Evolutionary conservation across 2,113 vertebrate species (phyloP), one percentile per base, ranked within the genome.

Genomic region (Notothenia coriiceps): DNA sequence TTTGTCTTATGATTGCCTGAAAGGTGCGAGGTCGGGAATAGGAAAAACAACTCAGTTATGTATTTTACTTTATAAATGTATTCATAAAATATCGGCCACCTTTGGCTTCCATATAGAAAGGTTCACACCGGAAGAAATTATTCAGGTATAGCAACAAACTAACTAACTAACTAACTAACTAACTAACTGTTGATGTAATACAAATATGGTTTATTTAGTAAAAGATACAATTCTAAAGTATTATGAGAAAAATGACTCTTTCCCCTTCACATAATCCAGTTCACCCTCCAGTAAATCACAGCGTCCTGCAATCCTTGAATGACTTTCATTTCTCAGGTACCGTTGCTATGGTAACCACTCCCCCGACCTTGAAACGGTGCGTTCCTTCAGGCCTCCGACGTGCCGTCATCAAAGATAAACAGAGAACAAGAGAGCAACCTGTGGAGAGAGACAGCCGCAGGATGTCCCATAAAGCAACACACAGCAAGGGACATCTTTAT

Each of bases 301-400:
- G 56, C 57, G 35, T 52, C 29, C 54, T 62, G 46, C 7, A 40
- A 40, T 40, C 35, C 35, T 40, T 69, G 56, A 71, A 5, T 73
- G 62, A 74, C 77, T 72, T 20, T 78, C 82, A 83, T 52, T 84
- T 72, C 76, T 76, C 64, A 54, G 9, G 20, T 25, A 25, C 66
- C 43, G 86, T 93, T 88, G 86, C 88, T 84, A 90, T 91, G 80
- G 88, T 74, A 87, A 91, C 88, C 43, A 66, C 74, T 71, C 6
- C 17, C 15, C 66, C 55, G 59, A 82, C 75, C 80, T 83, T 80
- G 67, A 81, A 77, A 72, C 65, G 59, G 14, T 35, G 8, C 61
- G 57, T 70, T 17, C 5, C 49, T 50, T 69, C 68, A 15, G 35
- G 44, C 22, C 55, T 17, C 76, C 75, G 17, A 63, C 17, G 7